Base-by-base conservation (phyloP, 2,888 invertebrate species). In the Aphodius granarius region DNA sequence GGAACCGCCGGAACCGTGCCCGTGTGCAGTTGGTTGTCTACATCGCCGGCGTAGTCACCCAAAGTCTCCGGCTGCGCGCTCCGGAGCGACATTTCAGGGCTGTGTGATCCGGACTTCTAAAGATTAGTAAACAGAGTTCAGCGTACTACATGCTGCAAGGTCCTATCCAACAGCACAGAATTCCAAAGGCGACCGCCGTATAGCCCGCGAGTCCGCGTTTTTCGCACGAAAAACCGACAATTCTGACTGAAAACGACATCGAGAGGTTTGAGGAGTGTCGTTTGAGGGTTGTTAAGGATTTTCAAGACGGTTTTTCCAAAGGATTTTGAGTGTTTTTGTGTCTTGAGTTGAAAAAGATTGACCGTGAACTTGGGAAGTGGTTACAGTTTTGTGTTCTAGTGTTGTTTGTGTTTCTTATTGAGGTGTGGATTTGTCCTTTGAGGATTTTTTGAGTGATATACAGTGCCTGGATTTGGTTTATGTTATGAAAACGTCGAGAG, bases 71-170 rank as follows among this genome's bases (percentile, higher is more conserved):
- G 4, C 43, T 43, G 43, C 43, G 43, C 43, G 43, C 43, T 9
- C 43, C 43, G 43, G 43, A 43, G 43, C 13, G 9, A 13, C 2
- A 2, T 43, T 13, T 6, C 3, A 43, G 43, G 2, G 2, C 43
- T 23, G 78, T 73, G 78, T 78, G 63, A 78, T 73, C 62, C 64
- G 13, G 71, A 23, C 76, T 77, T 70, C 76, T 78, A 78, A 78
- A 78, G 78, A 78, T 78, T 78, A 78, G 76, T 78, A 43, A 1
- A n/a, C 77, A 76, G 78, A 78, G 78, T 78, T 78, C 78, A 78
- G 76, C 77, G 78, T 75, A 78, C 78, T 77, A 78, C 77, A 78
- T 78, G 78, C 78, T 78, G 78, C 78, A 78, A 43, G 43, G 43
- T 43, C 73, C 74, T 71, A 78, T 78, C 78, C 43, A 43, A 6